A percentile compares a stretch with the other conserved stretches of the same genome.
These are phyloP conservation scores for Harlomillsia oculata DNA, from an alignment of 1,140 invertebrate species.

Conservation along the genomic window DNA sequence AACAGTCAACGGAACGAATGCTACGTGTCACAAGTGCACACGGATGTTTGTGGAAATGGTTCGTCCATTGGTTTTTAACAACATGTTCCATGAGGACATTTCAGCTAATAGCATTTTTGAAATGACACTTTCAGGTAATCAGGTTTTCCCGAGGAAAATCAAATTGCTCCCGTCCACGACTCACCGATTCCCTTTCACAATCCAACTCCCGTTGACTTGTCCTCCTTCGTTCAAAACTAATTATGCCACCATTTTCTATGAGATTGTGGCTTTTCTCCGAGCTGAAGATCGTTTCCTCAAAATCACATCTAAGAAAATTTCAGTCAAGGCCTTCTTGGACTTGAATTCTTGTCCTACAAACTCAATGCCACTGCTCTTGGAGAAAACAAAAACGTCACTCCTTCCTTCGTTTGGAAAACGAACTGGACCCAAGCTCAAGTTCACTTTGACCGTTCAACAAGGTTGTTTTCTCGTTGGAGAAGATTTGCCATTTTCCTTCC, in stretches of 20 bases:
- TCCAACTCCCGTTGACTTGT: not conserved
- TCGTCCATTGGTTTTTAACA: not conserved
- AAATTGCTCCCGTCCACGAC: not conserved
- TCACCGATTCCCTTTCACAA: constrained; percentile 1
- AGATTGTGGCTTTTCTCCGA: not conserved
- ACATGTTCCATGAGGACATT: not conserved
- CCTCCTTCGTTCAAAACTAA: constrained; percentile 3
- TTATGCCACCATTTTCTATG: not conserved
- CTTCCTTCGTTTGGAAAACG: not conserved
- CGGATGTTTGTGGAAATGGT: constrained; percentile 3
- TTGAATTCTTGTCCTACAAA: not conserved
- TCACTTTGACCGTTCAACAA: not conserved
- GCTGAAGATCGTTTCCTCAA: not conserved
- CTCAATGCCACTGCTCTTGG: not conserved
- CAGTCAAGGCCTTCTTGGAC: not conserved
- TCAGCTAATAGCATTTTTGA: not conserved
- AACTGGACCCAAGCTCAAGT: constrained; percentile 2
- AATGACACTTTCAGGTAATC: not conserved
- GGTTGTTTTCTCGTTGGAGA: constrained; percentile 4
- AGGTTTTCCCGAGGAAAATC: constrained; percentile 1
- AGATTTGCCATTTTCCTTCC: not conserved
- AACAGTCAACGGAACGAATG: constrained; percentile 1
- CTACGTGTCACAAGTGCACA: not conserved
- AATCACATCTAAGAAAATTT: not conserved
- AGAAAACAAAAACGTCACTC: not conserved